Percentiles rank a stretch among this genome's conserved stretches.
Conservation (phyloP, 2,888 invertebrate species). For the Pammene aurita region DNA sequence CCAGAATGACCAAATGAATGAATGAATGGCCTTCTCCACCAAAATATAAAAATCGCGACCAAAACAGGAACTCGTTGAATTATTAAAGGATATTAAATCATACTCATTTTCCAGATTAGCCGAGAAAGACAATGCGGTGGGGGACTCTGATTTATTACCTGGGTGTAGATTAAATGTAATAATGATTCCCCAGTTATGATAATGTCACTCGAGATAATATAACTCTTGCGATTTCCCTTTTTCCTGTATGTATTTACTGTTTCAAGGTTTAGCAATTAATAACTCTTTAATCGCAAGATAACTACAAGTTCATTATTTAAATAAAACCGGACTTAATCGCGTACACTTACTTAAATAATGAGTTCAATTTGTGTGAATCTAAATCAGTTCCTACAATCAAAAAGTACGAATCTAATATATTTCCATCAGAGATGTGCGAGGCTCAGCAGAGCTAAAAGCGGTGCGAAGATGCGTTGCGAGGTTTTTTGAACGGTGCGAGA, state of each 20-base stretch:
- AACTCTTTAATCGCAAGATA: background rate
- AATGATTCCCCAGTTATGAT: slow-evolving; percentile 14
- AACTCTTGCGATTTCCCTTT: slow-evolving; percentile 1
- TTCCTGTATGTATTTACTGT: background rate
- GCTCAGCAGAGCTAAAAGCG: too few relatives aligned
- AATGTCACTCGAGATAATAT: slow-evolving; percentile 12
- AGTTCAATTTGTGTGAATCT: too few relatives aligned
- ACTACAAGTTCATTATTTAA: too few relatives aligned
- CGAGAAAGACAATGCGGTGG: slow-evolving; percentile 16
- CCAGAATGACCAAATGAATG: too few relatives aligned
- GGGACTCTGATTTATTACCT: slow-evolving; percentile 22
- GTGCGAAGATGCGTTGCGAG: too few relatives aligned
- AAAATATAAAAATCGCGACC: background rate
- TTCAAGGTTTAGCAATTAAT: background rate
- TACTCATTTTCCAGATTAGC: slow-evolving; percentile 17
- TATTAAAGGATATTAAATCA: slow-evolving; percentile 14
- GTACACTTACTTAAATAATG: too few relatives aligned
- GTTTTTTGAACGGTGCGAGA: too few relatives aligned
- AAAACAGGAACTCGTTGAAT: background rate
- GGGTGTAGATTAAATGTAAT: slow-evolving; percentile 12
- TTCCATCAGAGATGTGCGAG: too few relatives aligned
- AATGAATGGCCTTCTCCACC: too few relatives aligned
- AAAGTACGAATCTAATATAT: too few relatives aligned
- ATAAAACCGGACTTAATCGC: too few relatives aligned
- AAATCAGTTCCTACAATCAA: too few relatives aligned